A percentile compares a stretch with the other conserved stretches of the same genome.
These are phyloP conservation scores for Diuraphis noxia DNA, from an alignment of 1,140 invertebrate genomes.

Conservation along the genomic window DNA sequence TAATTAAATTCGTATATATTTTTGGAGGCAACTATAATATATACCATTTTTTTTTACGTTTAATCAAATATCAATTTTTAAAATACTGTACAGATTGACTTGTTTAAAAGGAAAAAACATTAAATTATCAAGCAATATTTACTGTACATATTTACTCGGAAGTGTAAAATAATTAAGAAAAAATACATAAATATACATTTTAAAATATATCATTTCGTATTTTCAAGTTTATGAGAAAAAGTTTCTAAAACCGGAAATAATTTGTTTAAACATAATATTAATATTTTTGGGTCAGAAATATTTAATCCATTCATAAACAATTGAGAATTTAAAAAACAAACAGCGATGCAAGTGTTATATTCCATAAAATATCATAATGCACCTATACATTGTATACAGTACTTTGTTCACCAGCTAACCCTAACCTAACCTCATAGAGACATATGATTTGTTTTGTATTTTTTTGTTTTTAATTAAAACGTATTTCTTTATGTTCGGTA, in stretches of 20 bases:
- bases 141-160: not conserved
- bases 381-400: not conserved
- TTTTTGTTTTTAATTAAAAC: conserved; percentile 5
- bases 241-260: not conserved
- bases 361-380: not conserved
- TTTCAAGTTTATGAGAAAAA: not conserved
- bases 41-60: not conserved
- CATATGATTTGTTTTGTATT: not conserved
- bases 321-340: not conserved
- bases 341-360: not conserved
- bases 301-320: not conserved
- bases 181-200: not conserved
- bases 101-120: not conserved
- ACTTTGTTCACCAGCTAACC: not conserved
- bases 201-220: not conserved
- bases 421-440: not conserved
- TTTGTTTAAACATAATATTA: not conserved
- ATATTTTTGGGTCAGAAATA: not conserved
- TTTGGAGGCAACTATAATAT: too few species aligned
- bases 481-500: not conserved
- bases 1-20: too few species aligned
- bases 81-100: not conserved
- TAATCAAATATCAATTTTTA: not conserved
- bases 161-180: not conserved
- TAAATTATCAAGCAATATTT: not conserved